phyloP scores from a whole-genome alignment of 37 sponge, comb jelly and placozoan species.

The Sycon ciliatum region DNA sequence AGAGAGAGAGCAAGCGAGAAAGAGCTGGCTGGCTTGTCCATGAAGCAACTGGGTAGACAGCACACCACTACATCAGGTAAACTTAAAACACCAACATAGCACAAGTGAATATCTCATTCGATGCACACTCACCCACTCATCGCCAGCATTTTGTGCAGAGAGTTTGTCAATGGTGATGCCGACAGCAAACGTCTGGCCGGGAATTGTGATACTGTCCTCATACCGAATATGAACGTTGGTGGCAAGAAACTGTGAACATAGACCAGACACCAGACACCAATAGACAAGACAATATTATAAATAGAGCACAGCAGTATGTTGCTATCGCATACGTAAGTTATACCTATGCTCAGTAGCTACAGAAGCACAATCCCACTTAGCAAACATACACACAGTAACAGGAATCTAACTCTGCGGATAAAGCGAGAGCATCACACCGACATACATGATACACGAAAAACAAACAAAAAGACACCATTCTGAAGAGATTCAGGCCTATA shows the following conservation, averaged over 20 bases:
- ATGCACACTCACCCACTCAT: slow-evolving; percentile 65
- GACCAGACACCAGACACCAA: background rate
- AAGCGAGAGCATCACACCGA: slow-evolving; percentile 10
- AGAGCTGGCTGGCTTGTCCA: background rate
- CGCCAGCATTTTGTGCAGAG: slow-evolving; percentile 68
- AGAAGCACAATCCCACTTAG: slow-evolving; percentile 13
- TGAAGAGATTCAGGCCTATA: no score
- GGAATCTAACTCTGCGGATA: background rate
- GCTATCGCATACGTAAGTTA: no score
- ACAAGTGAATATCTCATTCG: no score
- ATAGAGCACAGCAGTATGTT: no score
- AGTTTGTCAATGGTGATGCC: slow-evolving; percentile 64
- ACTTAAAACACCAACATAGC: no score
- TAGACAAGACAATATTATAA: background rate
- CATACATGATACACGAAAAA: background rate
- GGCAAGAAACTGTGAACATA: slow-evolving; percentile 48
- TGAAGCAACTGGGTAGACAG: background rate
- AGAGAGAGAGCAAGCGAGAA: no score
- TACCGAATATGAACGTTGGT: slow-evolving; percentile 85
- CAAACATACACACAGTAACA: slow-evolving; percentile 25
- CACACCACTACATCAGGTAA: background rate
- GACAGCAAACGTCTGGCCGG: slow-evolving; percentile 52
- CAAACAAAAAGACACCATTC: slow-evolving; percentile 15
- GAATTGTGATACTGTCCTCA: slow-evolving; percentile 51
- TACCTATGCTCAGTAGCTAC: no score